phyloP scores from a whole-genome alignment of 2,888 invertebrate genomes.

The Cataglyphis cursor region DNA sequence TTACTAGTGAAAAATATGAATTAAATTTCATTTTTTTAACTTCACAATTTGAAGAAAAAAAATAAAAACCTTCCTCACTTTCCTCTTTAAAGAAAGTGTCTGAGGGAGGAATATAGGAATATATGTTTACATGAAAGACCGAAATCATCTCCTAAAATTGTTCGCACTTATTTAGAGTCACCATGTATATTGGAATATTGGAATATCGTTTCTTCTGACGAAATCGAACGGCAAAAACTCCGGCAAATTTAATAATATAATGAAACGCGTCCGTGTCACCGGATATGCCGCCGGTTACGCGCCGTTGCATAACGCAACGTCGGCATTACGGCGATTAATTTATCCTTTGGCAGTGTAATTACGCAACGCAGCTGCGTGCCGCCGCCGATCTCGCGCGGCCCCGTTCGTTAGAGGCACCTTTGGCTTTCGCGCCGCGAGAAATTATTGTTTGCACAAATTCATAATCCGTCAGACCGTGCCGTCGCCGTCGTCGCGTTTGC shows the following conservation, averaged over 20 bases:
- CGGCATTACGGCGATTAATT: constrained; percentile 74
- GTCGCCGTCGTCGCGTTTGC: constrained; percentile 21
- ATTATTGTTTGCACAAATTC: constrained; percentile 67
- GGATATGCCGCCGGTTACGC: constrained; percentile 45
- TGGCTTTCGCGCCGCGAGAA: constrained; percentile 55
- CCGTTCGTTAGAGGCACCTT: constrained; percentile 67
- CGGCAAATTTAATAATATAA: constrained; percentile 44
- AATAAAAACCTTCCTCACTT: too few species aligned
- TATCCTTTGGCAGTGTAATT: constrained; percentile 72
- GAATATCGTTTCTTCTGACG: not conserved
- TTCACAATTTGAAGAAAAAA: too few species aligned
- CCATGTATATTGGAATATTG: not conserved
- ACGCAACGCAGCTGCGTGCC: constrained; percentile 74
- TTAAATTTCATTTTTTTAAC: too few species aligned
- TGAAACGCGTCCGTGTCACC: constrained; percentile 38
- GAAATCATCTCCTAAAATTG: too few species aligned
- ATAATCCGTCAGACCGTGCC: constrained; percentile 42
- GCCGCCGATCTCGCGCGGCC: constrained; percentile 29
- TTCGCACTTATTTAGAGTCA: too few species aligned
- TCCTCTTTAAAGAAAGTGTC: too few species aligned
- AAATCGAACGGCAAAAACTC: constrained; percentile 13
- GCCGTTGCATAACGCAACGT: constrained; percentile 69
- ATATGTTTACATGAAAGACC: too few species aligned
- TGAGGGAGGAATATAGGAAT: too few species aligned
- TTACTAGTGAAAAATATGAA: too few species aligned